Base-by-base conservation (phyloP, 2,113 vertebrate genomes). In the Phoxinus phoxinus region DNA sequence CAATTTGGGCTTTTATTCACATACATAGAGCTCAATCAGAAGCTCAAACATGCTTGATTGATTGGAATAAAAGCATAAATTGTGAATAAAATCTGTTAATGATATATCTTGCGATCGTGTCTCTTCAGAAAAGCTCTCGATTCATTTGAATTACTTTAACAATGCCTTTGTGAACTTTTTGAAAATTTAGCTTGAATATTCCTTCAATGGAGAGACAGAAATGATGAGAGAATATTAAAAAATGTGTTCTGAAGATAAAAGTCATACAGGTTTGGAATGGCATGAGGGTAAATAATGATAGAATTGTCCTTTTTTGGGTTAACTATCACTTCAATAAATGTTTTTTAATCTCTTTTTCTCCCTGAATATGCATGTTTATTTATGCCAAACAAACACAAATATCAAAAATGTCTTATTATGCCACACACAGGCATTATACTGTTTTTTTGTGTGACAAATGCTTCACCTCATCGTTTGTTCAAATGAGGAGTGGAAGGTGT, bases 381-480 rank as follows among this genome's bases (percentile, higher is more conserved):
- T n/a, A n/a, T n/a, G 21, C 4, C 4, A 72, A 71, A 71, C 35
- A 67, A 35, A 12, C 35, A 37, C 19, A 71, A 5, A 4, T 35
- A 4, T 35, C 32, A 32, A 69, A 23, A 32, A 27, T 27, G 74
- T 56, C 48, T 77, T 37, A 7, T 53, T 53, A 37, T 58, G 4
- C 21, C 21, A 15, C 53, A 25, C 11, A 6, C 35, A 46, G 58
- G 6, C 1, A n/a, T 63, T 4, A 65, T 72, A 53, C 51, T 21
- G 35, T n/a, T 67, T 48, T 21, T 65, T 19, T 41, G 37, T 71
- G 41, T 19, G 44, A 0, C 46, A 78, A 92, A 90, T 90, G 88
- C 87, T 88, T 91, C 76, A 81, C 44, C 32, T 76, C 69, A 53
- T 51, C 58, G 35, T 61, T 80, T 41, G 76, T 71, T 46, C 35